phyloP scores from a whole-genome alignment of 2,888 invertebrate genomes.

The Platerodrilus igneus region DNA sequence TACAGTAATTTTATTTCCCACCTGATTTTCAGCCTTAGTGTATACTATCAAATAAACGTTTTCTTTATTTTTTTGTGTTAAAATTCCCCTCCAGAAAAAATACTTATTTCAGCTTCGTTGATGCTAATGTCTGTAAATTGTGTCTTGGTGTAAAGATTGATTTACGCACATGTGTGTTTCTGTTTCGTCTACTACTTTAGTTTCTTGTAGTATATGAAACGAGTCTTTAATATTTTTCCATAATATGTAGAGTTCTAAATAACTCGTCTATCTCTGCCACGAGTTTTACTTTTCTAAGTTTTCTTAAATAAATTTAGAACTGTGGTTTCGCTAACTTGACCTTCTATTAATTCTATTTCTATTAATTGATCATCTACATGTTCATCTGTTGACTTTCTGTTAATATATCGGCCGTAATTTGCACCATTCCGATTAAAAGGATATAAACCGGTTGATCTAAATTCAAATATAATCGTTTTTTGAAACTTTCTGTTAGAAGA shows the following conservation, averaged over 20 bases:
- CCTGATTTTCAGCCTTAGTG: neutral
- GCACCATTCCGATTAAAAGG: conserved; percentile 1
- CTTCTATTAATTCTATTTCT: neutral
- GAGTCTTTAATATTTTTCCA: conserved; percentile 2
- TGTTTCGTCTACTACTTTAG: neutral
- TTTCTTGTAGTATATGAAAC: neutral
- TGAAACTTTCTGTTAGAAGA: conserved; percentile 3
- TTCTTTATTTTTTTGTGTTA: neutral
- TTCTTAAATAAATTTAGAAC: conserved; percentile 4
- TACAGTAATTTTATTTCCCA: conserved; percentile 3
- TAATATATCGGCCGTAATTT: conserved; percentile 1
- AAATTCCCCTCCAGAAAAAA: neutral
- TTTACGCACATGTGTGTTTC: neutral
- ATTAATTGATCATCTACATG: neutral
- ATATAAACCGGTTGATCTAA: neutral
- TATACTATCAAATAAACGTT: too few species aligned
- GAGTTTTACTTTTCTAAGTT: neutral
- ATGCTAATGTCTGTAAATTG: neutral
- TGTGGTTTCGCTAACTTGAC: neutral
- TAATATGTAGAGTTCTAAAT: conserved; percentile 1
- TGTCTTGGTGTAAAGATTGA: neutral
- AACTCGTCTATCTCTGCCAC: neutral
- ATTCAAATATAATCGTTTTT: neutral
- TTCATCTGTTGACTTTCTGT: neutral
- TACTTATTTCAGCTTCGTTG: neutral